Evolutionary conservation across 2,888 invertebrate species (phyloP), one percentile per base, ranked within the genome.

Genomic region (Dione juno): DNA sequence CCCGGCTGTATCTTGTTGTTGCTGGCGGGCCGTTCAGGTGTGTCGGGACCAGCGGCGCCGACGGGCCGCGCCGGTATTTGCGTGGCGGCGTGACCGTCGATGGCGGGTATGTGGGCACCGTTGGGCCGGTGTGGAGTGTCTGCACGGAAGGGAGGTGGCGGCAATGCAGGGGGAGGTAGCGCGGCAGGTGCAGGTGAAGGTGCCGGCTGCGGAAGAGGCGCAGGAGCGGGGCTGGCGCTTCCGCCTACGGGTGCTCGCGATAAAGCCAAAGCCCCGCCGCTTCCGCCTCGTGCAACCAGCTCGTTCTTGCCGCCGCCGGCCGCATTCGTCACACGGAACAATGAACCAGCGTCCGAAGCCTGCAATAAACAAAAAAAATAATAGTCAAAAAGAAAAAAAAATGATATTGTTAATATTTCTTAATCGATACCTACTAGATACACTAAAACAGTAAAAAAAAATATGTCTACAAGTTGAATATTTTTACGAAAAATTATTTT

Each of bases 141-240:
- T 78, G 89, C 89, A 86, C 95, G 94, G 87, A 94, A 95, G 77
- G 94, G 94, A 79, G 94, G 94, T 79, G 95, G 95, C 76, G 94
- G 95, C 77, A 94, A 92, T 77, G 94, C 95, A 79, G 95, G 95
- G 79, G 95, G 95, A 75, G 95, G 95, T 79, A 95, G 91, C 77
- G 95, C 94, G 80, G 96, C 95, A 80, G 96, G 95, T 81, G 96
- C 96, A 79, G 96, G 95, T 80, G 95, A 95, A 73, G 96, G 95
- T 77, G 94, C 94, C 77, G 96, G 95, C 79, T 95, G 94, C 77
- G 95, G 95, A 78, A 95, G 94, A 77, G 96, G 95, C 79, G 94
- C 94, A 79, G 95, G 95, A 82, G 95, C 94, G 74, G 95, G 94
- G 80, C 94, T 95, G 76, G 94, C 94, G 83, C 93, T 94, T 84